Conservation (phyloP, 2,888 invertebrate genomes). For the Ochropleura leucogaster region DNA sequence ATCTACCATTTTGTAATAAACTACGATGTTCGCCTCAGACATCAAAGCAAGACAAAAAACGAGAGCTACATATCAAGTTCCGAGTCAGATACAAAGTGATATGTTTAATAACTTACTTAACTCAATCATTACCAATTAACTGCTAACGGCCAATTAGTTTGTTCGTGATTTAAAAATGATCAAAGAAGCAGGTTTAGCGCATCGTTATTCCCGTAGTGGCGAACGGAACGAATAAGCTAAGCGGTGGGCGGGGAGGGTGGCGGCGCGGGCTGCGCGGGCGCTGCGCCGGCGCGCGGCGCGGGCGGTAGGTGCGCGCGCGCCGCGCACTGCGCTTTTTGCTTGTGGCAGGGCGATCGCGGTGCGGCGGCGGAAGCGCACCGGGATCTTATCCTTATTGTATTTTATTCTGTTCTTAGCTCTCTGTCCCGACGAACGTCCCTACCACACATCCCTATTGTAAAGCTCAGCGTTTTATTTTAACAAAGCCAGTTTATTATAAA, state of each 20-base stretch:
- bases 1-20: neutral
- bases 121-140: constrained; percentile 62
- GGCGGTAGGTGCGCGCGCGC: constrained; percentile 59
- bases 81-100: constrained; percentile 37
- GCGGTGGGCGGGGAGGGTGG: constrained; percentile 75
- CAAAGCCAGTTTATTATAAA: constrained; percentile 73
- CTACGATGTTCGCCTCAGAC: neutral
- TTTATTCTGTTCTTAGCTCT: constrained; percentile 86
- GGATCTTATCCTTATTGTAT: constrained; percentile 85
- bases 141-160: constrained; percentile 58
- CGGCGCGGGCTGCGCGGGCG: constrained; percentile 53
- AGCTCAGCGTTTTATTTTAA: constrained; percentile 70
- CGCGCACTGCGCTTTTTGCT: constrained; percentile 73
- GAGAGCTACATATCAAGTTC: constrained; percentile 27
- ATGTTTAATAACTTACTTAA: constrained; percentile 63
- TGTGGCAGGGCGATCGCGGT: constrained; percentile 72
- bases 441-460: constrained; percentile 72
- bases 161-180: constrained; percentile 62
- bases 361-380: constrained; percentile 74
- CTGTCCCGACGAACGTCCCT: constrained; percentile 82
- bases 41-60: constrained; percentile 26
- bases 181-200: constrained; percentile 63
- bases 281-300: constrained; percentile 36
- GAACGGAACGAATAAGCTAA: constrained; percentile 73
- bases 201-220: constrained; percentile 63